Conservation (phyloP, 2,888 invertebrate genomes). For the Leucophenga montana region DNA sequence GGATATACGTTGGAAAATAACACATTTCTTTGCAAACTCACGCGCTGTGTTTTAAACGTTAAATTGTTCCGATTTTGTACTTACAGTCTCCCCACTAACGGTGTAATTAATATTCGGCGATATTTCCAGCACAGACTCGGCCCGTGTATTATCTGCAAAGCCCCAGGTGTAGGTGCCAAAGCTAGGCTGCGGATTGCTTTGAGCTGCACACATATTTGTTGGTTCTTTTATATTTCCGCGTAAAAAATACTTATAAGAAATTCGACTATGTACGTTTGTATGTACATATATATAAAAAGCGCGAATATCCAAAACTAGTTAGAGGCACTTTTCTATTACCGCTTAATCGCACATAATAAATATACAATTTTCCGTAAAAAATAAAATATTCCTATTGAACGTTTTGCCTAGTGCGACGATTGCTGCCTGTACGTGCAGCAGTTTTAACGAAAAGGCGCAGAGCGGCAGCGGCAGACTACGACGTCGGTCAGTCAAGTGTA, state of each 20-base stretch:
- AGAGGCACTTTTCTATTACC: slow-evolving; percentile 55
- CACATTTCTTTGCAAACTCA: slow-evolving; percentile 59
- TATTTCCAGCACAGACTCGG: slow-evolving; percentile 73
- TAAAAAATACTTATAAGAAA: not conserved
- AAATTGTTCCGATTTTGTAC: slow-evolving; percentile 46
- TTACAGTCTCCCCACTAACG: slow-evolving; percentile 74
- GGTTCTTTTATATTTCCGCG: not conserved
- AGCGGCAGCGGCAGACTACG: too few species aligned
- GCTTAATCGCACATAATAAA: too few species aligned
- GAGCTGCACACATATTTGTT: slow-evolving; percentile 72
- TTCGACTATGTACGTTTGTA: not conserved
- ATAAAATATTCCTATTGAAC: not conserved
- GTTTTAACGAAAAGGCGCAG: too few species aligned
- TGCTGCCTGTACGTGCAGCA: too few species aligned
- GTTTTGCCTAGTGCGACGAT: not conserved
- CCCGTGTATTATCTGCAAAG: slow-evolving; percentile 72
- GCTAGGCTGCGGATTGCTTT: slow-evolving; percentile 72
- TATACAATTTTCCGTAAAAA: too few species aligned
- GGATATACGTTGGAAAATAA: slow-evolving; percentile 23
- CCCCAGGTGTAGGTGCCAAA: slow-evolving; percentile 73
- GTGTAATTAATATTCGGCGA: slow-evolving; percentile 74
- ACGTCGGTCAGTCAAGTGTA: too few species aligned
- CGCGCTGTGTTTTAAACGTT: slow-evolving; percentile 36
- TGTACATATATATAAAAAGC: slow-evolving; percentile 55
- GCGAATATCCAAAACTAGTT: slow-evolving; percentile 67